Evolutionary conservation across 2,113 vertebrate genomes (phyloP), one percentile per base, ranked within the genome.

Genomic region (Globicephala melas): DNA sequence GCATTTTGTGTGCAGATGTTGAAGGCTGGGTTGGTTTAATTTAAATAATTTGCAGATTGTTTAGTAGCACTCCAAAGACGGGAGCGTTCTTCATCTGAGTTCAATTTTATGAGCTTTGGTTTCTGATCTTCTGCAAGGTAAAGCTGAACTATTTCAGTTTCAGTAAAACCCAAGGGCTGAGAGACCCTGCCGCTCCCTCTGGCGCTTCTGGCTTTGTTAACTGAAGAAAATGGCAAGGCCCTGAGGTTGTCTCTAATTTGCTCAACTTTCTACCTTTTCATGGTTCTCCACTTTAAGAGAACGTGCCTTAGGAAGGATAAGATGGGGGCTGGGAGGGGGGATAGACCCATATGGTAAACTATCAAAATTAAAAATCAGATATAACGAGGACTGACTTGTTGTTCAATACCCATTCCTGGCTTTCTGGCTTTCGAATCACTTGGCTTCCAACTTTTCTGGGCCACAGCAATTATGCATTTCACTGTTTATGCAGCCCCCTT

Each of bases 11-110:
- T 98, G 98, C 99, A 99, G 99, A 99, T 99, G 99, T 99, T 98
- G 97, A 96, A 96, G 96, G n/a, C 93, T 92, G 97, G 98, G 98
- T 98, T 99, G 98, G 99, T 99, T 99, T 99, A 99, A 99, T 99
- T 99, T 99, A 99, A 99, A 99, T 99, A 99, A 99, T 99, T 99
- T 99, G 98, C 99, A 98, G 99, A 99, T 99, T 99, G 98, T 98
- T 99, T 98, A 97, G 97, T 99, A 98, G 91, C 98, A 98, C 97
- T 98, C 97, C 98, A 98, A 98, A 98, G 99, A 99, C 98, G 97
- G 98, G 99, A 99, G 99, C 62, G 98, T 99, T 98, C 98, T 98
- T 98, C 98, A 98, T 99, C 98, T 99, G 99, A 99, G 98, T 98
- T 98, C 98, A 98, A 98, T 98, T 98, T 98, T 98, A 98, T 98